Evolutionary conservation across 2,888 invertebrate species (phyloP).

Genomic region (Therioaphis trifolii): DNA sequence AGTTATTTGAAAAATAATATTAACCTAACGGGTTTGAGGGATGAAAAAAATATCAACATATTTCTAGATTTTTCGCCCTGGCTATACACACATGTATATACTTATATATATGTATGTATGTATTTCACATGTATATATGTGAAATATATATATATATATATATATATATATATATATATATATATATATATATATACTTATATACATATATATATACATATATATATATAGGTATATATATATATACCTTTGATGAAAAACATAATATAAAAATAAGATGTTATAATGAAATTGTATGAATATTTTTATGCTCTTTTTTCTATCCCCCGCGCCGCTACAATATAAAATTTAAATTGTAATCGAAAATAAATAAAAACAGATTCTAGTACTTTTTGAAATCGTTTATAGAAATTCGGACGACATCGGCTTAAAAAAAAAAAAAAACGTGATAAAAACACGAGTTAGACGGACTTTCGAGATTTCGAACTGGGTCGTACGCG

Average conservation of each 20-base stretch:
- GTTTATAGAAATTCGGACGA: too few species aligned
- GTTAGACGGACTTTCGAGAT: too few species aligned
- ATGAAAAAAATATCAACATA: slow-evolving; percentile 32
- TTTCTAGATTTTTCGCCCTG: neutral
- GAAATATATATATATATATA: too few species aligned
- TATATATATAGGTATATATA: too few species aligned
- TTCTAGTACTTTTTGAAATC: too few species aligned
- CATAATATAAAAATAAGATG: slow-evolving; percentile 13
- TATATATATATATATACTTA: too few species aligned
- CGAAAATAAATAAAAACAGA: neutral
- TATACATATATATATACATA: too few species aligned
- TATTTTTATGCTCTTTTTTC: neutral
- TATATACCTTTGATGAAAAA: neutral
- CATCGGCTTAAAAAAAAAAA: too few species aligned
- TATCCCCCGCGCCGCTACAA: neutral
- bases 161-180: too few species aligned
- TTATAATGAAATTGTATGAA: slow-evolving; percentile 3
- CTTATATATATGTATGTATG: neutral
- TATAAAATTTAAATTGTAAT: neutral
- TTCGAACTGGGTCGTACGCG: too few species aligned
- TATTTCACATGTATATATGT: too few species aligned
- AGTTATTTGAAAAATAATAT: slow-evolving; percentile 49
- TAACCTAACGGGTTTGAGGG: slow-evolving; percentile 9
- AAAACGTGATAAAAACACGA: too few species aligned
- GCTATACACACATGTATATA: neutral